phyloP scores from a whole-genome alignment of 2,113 vertebrate species.

The Gobiocypris rarus region DNA sequence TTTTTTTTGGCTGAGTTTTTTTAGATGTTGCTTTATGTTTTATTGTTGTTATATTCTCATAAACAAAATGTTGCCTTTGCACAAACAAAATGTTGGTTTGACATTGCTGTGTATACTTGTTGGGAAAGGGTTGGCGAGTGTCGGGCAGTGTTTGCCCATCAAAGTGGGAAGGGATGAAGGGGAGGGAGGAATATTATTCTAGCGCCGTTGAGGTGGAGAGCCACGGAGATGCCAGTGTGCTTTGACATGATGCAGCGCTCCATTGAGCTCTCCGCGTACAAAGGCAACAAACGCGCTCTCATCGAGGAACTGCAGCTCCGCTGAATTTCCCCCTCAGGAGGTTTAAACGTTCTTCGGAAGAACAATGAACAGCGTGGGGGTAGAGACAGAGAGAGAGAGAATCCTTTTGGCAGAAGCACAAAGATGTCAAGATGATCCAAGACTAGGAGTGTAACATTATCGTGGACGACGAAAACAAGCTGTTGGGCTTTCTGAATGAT shows the following conservation, averaged over 20 bases:
- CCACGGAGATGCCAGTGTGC: constrained; percentile 21
- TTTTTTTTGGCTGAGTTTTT: constrained; percentile 76
- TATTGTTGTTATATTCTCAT: constrained; percentile 67
- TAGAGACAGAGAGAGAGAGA: not conserved
- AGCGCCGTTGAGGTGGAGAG: constrained; percentile 19
- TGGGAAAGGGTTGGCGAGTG: not conserved
- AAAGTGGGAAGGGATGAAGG: constrained; percentile 27
- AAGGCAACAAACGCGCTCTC: constrained; percentile 26
- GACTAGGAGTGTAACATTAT: constrained; percentile 42
- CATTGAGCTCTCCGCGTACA: constrained; percentile 26
- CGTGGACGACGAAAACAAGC: constrained; percentile 28
- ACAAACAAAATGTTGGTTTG: constrained; percentile 58
- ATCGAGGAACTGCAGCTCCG: constrained; percentile 32
- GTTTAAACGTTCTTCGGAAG: constrained; percentile 41
- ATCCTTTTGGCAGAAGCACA: constrained; percentile 41
- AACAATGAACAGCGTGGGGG: not conserved
- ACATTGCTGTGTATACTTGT: constrained; percentile 51
- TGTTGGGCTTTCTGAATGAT: constrained; percentile 12
- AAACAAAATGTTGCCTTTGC: constrained; percentile 59
- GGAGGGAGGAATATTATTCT: constrained; percentile 39
- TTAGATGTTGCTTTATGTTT: constrained; percentile 68
- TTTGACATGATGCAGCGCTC: constrained; percentile 31
- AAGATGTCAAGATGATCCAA: constrained; percentile 42
- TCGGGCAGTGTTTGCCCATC: constrained; percentile 16
- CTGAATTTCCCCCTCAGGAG: constrained; percentile 26